Conservation (phyloP, 2,113 vertebrate genomes). For the Esox niger region DNA sequence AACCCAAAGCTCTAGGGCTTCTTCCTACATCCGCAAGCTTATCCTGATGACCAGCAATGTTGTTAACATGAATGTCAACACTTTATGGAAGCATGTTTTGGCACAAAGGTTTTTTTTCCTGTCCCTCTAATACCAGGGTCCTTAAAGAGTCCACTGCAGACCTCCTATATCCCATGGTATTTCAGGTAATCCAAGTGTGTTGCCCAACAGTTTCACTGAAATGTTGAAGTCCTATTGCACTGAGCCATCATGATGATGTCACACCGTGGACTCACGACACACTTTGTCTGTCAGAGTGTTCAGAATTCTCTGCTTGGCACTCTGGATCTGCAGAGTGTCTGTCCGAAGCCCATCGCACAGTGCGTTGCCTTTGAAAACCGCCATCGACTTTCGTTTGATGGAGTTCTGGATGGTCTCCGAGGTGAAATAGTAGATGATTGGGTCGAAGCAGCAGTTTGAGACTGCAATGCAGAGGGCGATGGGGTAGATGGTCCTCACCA, state of each 20-base stretch:
- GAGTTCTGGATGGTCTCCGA: constrained; percentile 97
- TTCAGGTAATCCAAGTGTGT: constrained; percentile 5
- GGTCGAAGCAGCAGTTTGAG: constrained; percentile 96
- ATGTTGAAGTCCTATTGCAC: not conserved
- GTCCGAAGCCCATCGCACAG: constrained; percentile 39
- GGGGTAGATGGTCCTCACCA: constrained; percentile 91
- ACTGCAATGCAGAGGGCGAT: constrained; percentile 93
- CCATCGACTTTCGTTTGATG: constrained; percentile 84
- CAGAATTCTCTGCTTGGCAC: constrained; percentile 77
- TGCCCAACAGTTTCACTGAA: constrained; percentile 13
- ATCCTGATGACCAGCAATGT: not conserved
- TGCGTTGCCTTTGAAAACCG: constrained; percentile 52
- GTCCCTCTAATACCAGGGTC: constrained; percentile 13
- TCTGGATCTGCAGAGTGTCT: constrained; percentile 74
- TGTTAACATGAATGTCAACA: not conserved
- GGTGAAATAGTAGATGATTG: constrained; percentile 96
- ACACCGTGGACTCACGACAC: constrained; percentile 87
- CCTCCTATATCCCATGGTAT: constrained; percentile 1
- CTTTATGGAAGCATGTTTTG: not conserved
- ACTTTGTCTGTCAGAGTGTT: constrained; percentile 85
- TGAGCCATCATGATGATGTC: constrained; percentile 40
- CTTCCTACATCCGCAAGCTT: not conserved
- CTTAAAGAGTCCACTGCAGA: not conserved
- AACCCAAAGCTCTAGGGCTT: not conserved
- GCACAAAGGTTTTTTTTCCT: not conserved